Conservation (phyloP, 1,140 invertebrate species). For the Gryllus bimaculatus region DNA sequence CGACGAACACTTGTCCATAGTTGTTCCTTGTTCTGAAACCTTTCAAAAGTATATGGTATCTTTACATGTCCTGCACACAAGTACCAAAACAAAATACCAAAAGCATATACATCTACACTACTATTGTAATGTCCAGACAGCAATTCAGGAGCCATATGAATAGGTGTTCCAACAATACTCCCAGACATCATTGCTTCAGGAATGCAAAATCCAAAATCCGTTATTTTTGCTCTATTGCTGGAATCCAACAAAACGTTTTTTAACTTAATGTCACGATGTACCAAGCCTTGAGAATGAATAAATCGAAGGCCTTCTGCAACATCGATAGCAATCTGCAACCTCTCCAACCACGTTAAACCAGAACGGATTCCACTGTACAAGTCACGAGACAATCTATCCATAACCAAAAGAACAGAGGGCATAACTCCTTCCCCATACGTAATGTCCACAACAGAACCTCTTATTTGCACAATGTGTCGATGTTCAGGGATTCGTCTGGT, state of each 20-base stretch:
- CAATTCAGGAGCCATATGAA: constrained; percentile 88
- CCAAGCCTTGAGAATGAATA: constrained; percentile 77
- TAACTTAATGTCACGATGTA: constrained; percentile 83
- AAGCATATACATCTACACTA: constrained; percentile 83
- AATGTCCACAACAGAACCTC: constrained; percentile 77
- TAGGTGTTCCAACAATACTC: constrained; percentile 76
- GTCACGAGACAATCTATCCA: constrained; percentile 62
- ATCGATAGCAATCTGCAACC: constrained; percentile 71
- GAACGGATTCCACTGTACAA: constrained; percentile 69
- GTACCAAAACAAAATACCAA: constrained; percentile 88
- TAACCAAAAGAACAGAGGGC: constrained; percentile 72
- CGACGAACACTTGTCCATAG: constrained; percentile 70
- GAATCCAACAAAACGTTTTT: constrained; percentile 79
- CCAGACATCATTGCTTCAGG: constrained; percentile 86
- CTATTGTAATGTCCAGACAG: constrained; percentile 73
- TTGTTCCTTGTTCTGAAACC: constrained; percentile 81
- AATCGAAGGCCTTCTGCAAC: constrained; percentile 78
- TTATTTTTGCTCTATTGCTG: constrained; percentile 67
- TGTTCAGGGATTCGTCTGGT: constrained; percentile 79
- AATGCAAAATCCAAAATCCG: constrained; percentile 86
- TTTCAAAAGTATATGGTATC: constrained; percentile 72
- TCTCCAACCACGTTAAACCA: constrained; percentile 54
- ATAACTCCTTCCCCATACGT: constrained; percentile 54
- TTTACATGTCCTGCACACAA: constrained; percentile 74
- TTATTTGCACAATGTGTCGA: constrained; percentile 67